These are phyloP conservation scores for Amphiprion ocellaris DNA, from an alignment of 2,113 vertebrate genomes.

Conservation along the genomic window DNA sequence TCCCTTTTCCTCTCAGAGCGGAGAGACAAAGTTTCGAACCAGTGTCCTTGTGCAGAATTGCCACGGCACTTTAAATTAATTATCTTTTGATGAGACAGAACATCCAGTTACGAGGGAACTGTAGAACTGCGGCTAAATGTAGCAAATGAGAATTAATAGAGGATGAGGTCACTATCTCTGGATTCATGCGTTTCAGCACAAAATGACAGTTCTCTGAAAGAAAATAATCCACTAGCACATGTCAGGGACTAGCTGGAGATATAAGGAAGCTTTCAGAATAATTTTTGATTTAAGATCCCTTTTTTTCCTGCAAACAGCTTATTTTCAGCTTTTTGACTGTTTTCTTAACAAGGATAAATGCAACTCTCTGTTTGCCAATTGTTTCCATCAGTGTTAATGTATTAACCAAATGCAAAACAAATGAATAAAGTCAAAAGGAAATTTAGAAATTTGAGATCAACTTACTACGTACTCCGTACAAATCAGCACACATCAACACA, in stretches of 20 bases:
- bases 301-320: too few relatives aligned
- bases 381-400: too few relatives aligned
- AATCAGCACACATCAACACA: too few relatives aligned
- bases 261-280: neutral
- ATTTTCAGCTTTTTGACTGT: too few relatives aligned
- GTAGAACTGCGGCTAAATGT: neutral
- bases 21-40: neutral
- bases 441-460: too few relatives aligned
- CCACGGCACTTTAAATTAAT: constrained; percentile 3
- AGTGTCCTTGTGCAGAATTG: constrained; percentile 3
- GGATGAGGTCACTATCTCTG: constrained; percentile 44
- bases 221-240: neutral
- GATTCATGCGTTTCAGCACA: neutral
- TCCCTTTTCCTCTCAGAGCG: neutral
- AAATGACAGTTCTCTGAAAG: neutral
- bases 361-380: too few relatives aligned
- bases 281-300: too few relatives aligned
- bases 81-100: constrained; percentile 31
- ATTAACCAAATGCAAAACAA: too few relatives aligned
- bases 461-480: too few relatives aligned
- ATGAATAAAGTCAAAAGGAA: too few relatives aligned
- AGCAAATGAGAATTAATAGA: constrained; percentile 26
- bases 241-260: neutral
- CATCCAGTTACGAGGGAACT: neutral
- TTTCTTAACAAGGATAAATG: too few relatives aligned